Base-by-base conservation (phyloP, 2,888 invertebrate genomes). In the Panzeria rudis region DNA sequence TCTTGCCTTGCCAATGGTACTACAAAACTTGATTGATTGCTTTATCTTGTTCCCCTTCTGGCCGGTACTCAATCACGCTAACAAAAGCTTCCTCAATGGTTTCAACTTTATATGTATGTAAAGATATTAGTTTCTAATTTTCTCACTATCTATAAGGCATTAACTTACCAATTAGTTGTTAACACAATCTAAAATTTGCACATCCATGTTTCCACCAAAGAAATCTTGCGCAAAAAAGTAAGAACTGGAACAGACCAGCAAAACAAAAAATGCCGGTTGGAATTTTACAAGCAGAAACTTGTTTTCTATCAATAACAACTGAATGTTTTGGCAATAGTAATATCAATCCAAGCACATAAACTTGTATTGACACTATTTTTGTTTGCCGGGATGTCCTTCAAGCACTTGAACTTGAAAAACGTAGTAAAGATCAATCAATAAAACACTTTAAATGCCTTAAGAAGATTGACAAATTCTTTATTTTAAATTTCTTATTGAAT, bases 1-100 rank as follows among this genome's bases (percentile, higher is more conserved):
- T 17, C 6, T 50, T 2, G 17, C 52, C 88, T 87, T 88, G 92
- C 93, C 87, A 44, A 98, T 92, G 86, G 95, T 95, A 86, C 95
- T 95, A 87, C 96, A 95, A 93, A 96, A 96, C 89, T 93, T 92
- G 50, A 94, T n/a, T n/a, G n/a, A n/a, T 92, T 35, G 95, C 93
- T 90, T 95, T 95, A 87, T 96, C 95, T 86, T 93, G 94, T 90
- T 97, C 96, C 80, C 94, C 94, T 71, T 95, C 95, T 20, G 95
- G 94, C 87, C 95, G 95, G 89, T 97, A 96, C 1, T 97, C 96
- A 81, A 98, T 94, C 88, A 97, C 97, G 88, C 97, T 97, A 90
- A 97, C 96, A 90, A 98, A 98, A 0, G 97, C 97, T 92, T 97
- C 97, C 90, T 98, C 97, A 41, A 97, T 96, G 0, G 95, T 94